phyloP scores from a whole-genome alignment of 2,797 vertebrate species.

The Salarias fasciatus region DNA sequence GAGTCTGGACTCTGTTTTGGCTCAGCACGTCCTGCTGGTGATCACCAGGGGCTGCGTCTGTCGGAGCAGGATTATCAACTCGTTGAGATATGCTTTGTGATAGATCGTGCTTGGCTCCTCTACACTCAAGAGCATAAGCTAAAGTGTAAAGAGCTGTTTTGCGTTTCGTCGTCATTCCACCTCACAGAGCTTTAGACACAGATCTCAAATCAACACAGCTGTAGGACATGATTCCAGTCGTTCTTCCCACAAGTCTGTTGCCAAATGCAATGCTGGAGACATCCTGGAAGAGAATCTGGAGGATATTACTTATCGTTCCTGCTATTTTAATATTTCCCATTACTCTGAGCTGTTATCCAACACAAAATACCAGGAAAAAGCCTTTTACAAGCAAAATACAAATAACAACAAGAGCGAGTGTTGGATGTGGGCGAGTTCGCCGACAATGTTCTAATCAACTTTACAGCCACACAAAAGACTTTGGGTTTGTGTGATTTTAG shows the following conservation, averaged over 20 bases:
- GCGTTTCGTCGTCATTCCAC: not conserved
- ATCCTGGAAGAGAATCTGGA: not conserved
- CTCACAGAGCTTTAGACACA: conserved; percentile 1
- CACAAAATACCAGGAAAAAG: not conserved
- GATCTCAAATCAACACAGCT: conserved; percentile 4
- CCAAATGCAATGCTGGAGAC: not conserved
- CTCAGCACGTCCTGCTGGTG: not conserved
- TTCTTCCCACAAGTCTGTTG: not conserved
- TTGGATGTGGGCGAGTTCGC: conserved; percentile 5
- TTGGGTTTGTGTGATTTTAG: conserved; percentile 37
- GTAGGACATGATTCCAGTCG: not conserved
- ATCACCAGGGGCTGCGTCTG: too few species aligned
- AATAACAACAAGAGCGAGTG: conserved; percentile 9
- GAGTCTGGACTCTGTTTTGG: not conserved
- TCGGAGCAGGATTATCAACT: not conserved
- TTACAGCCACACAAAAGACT: conserved; percentile 3
- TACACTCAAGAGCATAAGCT: not conserved
- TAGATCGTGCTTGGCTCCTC: not conserved
- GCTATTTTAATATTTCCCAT: conserved; percentile 5
- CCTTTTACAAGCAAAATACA: not conserved
- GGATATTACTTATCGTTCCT: not conserved
- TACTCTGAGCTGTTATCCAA: not conserved
- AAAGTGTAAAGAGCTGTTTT: not conserved
- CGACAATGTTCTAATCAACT: conserved; percentile 10
- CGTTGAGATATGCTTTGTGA: not conserved